Percentiles rank a stretch among this genome's conserved stretches.
Conservation (phyloP, 2,113 vertebrate genomes). For the Chloropsis cyanopogon region DNA sequence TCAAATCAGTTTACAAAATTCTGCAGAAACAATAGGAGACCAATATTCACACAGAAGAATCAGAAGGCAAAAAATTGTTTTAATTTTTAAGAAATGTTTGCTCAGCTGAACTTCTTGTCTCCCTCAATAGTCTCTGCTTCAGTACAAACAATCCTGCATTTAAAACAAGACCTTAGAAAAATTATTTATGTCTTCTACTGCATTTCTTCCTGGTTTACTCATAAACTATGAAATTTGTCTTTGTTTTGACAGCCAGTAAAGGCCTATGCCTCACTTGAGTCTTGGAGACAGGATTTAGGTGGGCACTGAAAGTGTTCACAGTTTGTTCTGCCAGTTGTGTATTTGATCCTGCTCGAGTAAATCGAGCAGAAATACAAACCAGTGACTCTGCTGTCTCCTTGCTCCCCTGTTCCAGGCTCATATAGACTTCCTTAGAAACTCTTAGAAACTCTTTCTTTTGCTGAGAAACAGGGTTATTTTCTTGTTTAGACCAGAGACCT, state of each 20-base stretch:
- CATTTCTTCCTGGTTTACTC: neutral
- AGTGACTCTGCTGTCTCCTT: neutral
- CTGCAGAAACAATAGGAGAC: neutral
- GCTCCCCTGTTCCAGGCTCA: neutral
- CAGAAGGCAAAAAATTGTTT: neutral
- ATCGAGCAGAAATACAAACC: neutral
- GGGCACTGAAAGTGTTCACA: neutral
- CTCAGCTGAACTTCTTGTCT: neutral
- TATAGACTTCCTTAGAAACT: neutral
- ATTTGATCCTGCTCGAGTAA: neutral
- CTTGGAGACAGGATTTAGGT: conserved; percentile 16
- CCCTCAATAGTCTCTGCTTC: neutral
- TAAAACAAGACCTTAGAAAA: conserved; percentile 6
- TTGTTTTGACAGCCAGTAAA: conserved; percentile 11
- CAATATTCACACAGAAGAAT: neutral
- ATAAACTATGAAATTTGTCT: neutral
- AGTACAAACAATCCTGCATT: neutral
- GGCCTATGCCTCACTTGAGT: neutral
- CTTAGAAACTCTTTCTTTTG: neutral
- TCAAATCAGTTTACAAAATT: neutral
- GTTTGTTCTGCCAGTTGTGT: neutral
- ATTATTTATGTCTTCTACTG: neutral
- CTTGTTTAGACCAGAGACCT: neutral
- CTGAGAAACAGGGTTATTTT: neutral
- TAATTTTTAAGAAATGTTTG: neutral